Percentiles rank a stretch among this genome's conserved stretches.
These are phyloP conservation scores for Urophycis tenuis DNA, from an alignment of 2,797 vertebrate genomes.

Conservation along the genomic window DNA sequence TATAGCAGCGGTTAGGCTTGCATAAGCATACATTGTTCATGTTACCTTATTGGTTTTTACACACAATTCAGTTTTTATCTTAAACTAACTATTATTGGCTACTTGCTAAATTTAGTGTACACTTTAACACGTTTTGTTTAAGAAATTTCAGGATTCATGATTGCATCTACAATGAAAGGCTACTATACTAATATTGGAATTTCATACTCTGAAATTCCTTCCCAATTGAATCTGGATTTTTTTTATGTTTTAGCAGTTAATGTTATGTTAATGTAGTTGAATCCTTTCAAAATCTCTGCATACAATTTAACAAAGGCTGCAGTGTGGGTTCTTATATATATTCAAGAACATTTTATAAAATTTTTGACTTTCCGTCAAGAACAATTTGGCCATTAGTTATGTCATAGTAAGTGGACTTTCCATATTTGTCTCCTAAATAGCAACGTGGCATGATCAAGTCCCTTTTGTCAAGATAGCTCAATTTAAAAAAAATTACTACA, in stretches of 20 bases:
- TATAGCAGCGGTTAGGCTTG: neutral
- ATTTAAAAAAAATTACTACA: constrained; percentile 12
- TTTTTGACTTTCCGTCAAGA: neutral
- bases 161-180: neutral
- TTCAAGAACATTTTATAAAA: no score
- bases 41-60: neutral
- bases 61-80: neutral
- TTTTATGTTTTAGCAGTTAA: neutral
- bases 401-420: neutral
- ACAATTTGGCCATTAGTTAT: neutral
- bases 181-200: neutral
- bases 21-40: neutral
- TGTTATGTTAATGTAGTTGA: neutral
- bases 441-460: neutral
- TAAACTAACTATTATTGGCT: neutral
- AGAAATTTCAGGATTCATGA: neutral
- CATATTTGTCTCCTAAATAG: neutral
- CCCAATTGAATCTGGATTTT: neutral
- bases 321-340: neutral
- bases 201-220: neutral
- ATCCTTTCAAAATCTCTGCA: neutral
- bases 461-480: neutral
- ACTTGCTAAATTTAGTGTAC: neutral
- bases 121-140: neutral
- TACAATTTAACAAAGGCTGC: neutral